Evolutionary conservation across 2,797 vertebrate species (phyloP), one percentile per base, ranked within the genome.

Genomic region (Siniperca scherzeri): DNA sequence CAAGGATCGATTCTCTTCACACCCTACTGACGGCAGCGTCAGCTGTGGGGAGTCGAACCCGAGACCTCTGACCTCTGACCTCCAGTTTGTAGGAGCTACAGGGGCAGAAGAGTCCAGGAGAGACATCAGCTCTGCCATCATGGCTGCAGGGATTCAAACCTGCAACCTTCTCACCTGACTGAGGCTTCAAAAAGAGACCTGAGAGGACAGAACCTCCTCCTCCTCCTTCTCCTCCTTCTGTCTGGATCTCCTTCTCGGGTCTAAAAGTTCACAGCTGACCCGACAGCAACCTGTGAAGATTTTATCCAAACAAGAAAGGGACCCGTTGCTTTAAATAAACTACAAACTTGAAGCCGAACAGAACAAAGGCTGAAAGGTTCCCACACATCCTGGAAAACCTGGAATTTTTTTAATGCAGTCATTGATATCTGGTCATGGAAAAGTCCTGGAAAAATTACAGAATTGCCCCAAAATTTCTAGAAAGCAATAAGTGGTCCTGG

Each of bases 1-100:
- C 96, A 96, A 0, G 95, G 97, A 68, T 98, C 98, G 5, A 97
- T 99, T 73, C 97, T 99, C 70, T 99, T 98, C 80, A 88, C 97
- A 2, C 98, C 98, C 0, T 99, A 99, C 93, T 99, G 87, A 97
- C 30, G 64, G 42, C 38, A 44, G 21, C 0, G 74, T 38, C 1
- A 8, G 14, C 1, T 7, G n/a, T 5, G 22, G 50, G 67, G 68
- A 69, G 11, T 74, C 17, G 1, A 82, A 75, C 65, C 4, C 2
- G 40, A 0, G 11, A 82, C 72, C n/a, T 75, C 59, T 77, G 59
- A 80, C 60, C 17, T 48, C 53, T 62, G 72, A 30, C 74, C 38
- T 56, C 25, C 56, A 68, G 44, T 71, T 57, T 81, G 46, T 69
- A 72, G 78, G 67, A 55, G 50, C 72, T 66, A 5, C 7, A 27